Percentiles rank a stretch among this genome's conserved stretches.
Evolutionary conservation across 2,888 invertebrate genomes (phyloP).

Genomic region (Augiades crinisus): DNA sequence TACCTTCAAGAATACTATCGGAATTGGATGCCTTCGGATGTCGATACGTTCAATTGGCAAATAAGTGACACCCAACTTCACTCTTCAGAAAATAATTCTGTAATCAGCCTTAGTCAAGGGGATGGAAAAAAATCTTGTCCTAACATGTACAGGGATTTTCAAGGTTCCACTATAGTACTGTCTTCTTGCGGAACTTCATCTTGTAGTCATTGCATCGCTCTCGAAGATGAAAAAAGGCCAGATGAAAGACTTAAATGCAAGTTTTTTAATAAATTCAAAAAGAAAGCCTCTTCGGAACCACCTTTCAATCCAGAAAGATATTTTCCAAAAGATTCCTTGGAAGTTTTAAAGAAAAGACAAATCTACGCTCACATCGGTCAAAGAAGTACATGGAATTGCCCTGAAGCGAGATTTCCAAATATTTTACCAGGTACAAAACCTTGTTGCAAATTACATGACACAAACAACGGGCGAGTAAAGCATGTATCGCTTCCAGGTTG

Average conservation of each 20-base stretch:
- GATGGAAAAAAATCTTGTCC: constrained; percentile 55
- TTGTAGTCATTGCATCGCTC: constrained; percentile 38
- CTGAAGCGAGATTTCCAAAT: too few species aligned
- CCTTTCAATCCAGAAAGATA: constrained; percentile 34
- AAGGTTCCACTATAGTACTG: constrained; percentile 39
- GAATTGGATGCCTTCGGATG: constrained; percentile 50
- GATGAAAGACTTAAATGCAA: constrained; percentile 33
- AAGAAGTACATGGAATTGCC: constrained; percentile 52
- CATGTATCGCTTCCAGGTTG: constrained; percentile 48
- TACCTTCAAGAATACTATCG: constrained; percentile 59
- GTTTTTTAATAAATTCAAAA: constrained; percentile 39
- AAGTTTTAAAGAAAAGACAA: constrained; percentile 56
- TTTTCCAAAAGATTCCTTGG: constrained; percentile 62
- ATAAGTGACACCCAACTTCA: constrained; percentile 47
- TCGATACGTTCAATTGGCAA: constrained; percentile 52
- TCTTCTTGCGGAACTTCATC: constrained; percentile 47
- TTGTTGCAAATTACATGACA: constrained; percentile 29
- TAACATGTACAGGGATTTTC: constrained; percentile 53
- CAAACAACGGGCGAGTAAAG: constrained; percentile 38
- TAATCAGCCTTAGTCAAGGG: constrained; percentile 41
- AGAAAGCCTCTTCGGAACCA: constrained; percentile 32
- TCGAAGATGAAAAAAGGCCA: constrained; percentile 32
- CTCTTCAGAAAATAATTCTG: constrained; percentile 44
- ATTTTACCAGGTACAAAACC: constrained; percentile 25
- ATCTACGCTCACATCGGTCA: constrained; percentile 46